Evolutionary conservation across 2,888 invertebrate species (phyloP), one percentile per base, ranked within the genome.

Genomic region (Zelleria hepariella): DNA sequence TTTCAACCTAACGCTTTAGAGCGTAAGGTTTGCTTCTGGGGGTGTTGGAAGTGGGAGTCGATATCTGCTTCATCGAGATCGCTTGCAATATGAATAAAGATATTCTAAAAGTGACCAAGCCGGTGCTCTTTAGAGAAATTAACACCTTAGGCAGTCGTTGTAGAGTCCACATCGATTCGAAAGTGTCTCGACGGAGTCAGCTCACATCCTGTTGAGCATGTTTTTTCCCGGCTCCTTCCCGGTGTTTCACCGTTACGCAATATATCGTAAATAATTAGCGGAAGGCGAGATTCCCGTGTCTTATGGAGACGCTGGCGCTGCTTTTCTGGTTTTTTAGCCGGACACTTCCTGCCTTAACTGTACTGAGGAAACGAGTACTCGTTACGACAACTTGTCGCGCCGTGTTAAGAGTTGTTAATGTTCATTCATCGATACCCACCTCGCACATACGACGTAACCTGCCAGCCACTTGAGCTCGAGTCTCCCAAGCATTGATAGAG

Each of bases 211-310:
- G 86, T 80, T 70, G 73, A 81, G 75, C 86, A 68, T 73, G 87
- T 87, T 86, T 87, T 84, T 85, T 82, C 80, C 78, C 74, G 77
- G 71, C 84, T 80, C 81, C 81, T 84, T 87, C 88, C 88, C 84
- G 87, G 82, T 78, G 84, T 86, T 87, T 86, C 87, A 86, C 88
- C 88, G 88, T 88, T 88, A 88, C 79, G 88, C 81, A 87, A 88
- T 87, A 83, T 84, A 86, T 88, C 82, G 87, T 87, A 84, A 87
- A 87, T 88, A 88, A 88, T 88, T 88, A 87, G 86, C 87, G 88
- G 88, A 88, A 86, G 86, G 80, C 82, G 74, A 86, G 87, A 85
- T 86, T 78, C 85, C 77, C 80, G 88, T 88, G 88, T 88, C 85
- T 86, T 88, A 88, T 88, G 88, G 87, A 76, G 85, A 79, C 78